Percentiles rank a stretch among this genome's conserved stretches.
These are phyloP conservation scores for Origma solitaria DNA, from an alignment of 2,113 vertebrate genomes.

Conservation along the genomic window DNA sequence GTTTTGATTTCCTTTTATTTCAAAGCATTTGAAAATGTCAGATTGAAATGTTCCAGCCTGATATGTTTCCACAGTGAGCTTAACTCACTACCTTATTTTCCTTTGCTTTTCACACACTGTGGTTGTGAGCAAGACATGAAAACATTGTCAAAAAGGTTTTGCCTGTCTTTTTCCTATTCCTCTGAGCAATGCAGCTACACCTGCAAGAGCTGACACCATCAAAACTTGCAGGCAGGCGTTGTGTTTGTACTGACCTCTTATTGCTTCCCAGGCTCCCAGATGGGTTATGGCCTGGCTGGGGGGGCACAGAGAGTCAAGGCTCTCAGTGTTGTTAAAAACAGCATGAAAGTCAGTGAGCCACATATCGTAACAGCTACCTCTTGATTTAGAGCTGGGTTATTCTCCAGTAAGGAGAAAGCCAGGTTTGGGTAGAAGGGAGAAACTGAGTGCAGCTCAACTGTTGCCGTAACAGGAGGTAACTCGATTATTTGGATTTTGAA, in stretches of 20 bases:
- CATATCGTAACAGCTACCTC: not conserved
- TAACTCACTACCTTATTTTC: not conserved
- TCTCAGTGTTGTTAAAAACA: not conserved
- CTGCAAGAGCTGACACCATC: not conserved
- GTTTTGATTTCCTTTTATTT: not conserved
- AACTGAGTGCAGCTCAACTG: fast-evolving
- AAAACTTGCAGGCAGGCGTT: not conserved
- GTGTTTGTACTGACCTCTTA: not conserved
- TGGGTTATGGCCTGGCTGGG: not conserved
- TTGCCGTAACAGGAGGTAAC: not conserved
- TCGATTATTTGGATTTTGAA: not conserved
- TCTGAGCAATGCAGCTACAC: not conserved
- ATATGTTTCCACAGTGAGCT: not conserved
- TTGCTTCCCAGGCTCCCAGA: not conserved
- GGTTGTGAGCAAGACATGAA: not conserved
- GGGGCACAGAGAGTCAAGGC: not conserved
- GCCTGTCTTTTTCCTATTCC: not conserved
- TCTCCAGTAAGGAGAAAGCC: not conserved
- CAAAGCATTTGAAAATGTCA: not conserved
- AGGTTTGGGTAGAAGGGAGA: not conserved
- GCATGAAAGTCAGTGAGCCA: not conserved
- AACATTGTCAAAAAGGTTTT: not conserved
- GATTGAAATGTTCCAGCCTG: not conserved
- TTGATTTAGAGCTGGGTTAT: not conserved
- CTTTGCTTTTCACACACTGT: not conserved